Evolutionary conservation across 2,113 vertebrate genomes (phyloP).

Genomic region (Macrotus californicus): DNA sequence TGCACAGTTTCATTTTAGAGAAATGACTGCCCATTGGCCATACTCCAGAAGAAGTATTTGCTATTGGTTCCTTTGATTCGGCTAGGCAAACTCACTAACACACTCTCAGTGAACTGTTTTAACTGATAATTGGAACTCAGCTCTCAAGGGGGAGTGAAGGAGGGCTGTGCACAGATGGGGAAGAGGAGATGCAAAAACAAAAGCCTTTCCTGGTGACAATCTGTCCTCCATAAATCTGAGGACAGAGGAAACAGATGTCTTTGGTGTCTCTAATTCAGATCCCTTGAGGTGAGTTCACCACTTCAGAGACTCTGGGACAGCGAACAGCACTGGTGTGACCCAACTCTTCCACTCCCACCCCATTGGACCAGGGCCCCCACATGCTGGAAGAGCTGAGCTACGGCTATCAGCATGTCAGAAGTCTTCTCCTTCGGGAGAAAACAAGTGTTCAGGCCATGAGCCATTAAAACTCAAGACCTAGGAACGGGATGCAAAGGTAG

Average conservation of each 20-base stretch:
- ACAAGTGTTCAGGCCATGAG: constrained; percentile 13
- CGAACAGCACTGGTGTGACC: constrained; percentile 42
- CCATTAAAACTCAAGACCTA: neutral
- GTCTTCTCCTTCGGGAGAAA: constrained; percentile 46
- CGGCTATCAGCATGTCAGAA: constrained; percentile 48
- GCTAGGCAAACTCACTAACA: neutral
- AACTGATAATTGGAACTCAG: neutral
- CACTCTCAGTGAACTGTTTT: neutral
- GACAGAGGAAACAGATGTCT: constrained; percentile 61
- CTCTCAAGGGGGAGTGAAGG: neutral
- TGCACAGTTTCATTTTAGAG: neutral
- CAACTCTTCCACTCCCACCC: constrained; percentile 26
- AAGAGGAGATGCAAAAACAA: neutral
- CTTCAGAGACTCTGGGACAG: constrained; percentile 48
- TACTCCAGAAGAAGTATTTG: neutral
- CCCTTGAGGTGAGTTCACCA: constrained; percentile 46
- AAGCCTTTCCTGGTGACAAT: constrained; percentile 28
- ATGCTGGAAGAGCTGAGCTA: constrained; percentile 25
- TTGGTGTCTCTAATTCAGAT: constrained; percentile 70
- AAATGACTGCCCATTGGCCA: neutral
- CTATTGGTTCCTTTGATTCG: neutral
- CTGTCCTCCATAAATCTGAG: constrained; percentile 49
- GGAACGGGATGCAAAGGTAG: neutral
- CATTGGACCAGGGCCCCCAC: constrained; percentile 38
- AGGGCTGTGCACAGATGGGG: neutral